Conservation (phyloP, 2,888 invertebrate genomes). For the Tenthredo notha region DNA sequence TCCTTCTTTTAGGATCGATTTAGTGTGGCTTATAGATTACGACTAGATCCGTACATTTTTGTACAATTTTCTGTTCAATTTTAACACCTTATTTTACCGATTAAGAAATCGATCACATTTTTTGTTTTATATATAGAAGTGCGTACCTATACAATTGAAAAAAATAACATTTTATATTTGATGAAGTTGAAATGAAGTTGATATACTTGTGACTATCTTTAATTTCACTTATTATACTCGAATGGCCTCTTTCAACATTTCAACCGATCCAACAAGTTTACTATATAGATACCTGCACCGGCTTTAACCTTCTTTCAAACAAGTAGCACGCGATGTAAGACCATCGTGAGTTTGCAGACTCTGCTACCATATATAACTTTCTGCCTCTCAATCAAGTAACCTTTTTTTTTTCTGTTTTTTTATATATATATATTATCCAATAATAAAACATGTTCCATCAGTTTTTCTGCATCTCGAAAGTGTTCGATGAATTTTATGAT, state of each 20-base stretch:
- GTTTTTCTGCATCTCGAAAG: not conserved
- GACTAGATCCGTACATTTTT: not conserved
- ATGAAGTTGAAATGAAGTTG: not conserved
- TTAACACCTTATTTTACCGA: not conserved
- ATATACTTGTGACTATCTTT: not conserved
- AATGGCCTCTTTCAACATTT: slow-evolving; percentile 25
- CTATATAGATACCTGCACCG: slow-evolving; percentile 25
- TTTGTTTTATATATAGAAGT: not conserved
- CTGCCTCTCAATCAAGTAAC: slow-evolving; percentile 11
- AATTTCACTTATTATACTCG: not conserved
- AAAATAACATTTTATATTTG: not conserved
- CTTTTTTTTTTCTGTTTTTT: not conserved
- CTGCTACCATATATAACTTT: slow-evolving; percentile 29
- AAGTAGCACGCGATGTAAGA: slow-evolving; percentile 49
- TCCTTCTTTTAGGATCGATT: not conserved
- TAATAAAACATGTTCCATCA: not conserved
- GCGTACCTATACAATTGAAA: not conserved
- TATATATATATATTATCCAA: not conserved
- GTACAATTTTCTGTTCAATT: not conserved
- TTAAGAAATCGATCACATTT: not conserved
- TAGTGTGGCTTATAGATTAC: not conserved
- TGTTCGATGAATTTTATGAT: not conserved
- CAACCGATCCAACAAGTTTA: slow-evolving; percentile 41
- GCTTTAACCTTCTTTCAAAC: slow-evolving; percentile 36
- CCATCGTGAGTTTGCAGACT: slow-evolving; percentile 27